Conservation (phyloP, 2,888 invertebrate species). For the Lithosia quadra region DNA sequence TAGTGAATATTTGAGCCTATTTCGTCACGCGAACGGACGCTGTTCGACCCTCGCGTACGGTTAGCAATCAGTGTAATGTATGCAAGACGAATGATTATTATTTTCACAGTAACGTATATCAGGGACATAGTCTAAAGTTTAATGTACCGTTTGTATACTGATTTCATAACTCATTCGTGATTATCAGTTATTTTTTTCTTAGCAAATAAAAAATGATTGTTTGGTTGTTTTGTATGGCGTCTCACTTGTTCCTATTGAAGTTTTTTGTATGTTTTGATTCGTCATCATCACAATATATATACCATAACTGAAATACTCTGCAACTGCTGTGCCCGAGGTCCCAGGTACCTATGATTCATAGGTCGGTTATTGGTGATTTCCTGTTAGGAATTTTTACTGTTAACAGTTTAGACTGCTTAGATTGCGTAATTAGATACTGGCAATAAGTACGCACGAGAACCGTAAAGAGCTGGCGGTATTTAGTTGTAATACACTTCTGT, state of each 20-base stretch:
- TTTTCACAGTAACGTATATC: constrained; percentile 9
- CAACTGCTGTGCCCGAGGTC: too few species aligned
- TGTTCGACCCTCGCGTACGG: background rate
- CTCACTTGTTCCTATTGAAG: background rate
- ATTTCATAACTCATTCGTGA: background rate
- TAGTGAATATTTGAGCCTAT: constrained; percentile 1
- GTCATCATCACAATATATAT: background rate
- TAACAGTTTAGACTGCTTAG: background rate
- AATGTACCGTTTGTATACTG: background rate
- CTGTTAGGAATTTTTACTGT: background rate
- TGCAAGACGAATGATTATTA: background rate
- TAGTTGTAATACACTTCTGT: background rate
- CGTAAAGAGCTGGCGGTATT: background rate
- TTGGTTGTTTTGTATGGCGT: background rate
- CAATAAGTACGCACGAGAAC: background rate
- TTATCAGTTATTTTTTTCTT: too few species aligned
- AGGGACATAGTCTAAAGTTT: constrained; percentile 6
- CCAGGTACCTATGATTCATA: background rate
- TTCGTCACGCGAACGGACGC: constrained; percentile 4
- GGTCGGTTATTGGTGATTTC: background rate
- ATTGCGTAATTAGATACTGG: too few species aligned
- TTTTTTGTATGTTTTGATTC: background rate
- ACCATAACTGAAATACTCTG: background rate
- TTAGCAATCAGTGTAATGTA: background rate
- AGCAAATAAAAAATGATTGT: too few species aligned